Base-by-base conservation (phyloP, 2,797 vertebrate genomes). In the Coregonus sp. region DNA sequence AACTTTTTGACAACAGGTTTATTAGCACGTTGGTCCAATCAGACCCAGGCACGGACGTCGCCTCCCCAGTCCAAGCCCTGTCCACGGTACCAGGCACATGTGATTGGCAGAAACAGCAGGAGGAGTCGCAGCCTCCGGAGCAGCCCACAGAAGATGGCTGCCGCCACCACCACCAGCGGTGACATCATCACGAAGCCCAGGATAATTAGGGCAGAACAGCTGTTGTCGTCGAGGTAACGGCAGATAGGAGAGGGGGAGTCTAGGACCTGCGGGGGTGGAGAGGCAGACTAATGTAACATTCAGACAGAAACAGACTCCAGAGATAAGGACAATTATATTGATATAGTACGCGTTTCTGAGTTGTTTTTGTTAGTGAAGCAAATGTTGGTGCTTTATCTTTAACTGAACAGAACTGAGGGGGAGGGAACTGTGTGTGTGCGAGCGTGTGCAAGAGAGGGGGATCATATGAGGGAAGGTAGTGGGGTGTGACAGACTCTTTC, bases 171-270 rank as follows among this genome's bases (percentile, higher is more conserved):
- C 1, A 99, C 94, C 16, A 99, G 95, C 0, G 96, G 98, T 0
- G 98, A 98, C 96, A 98, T 96, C 92, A 96, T 94, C 73, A 99
- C 93, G 18, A 99, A 97, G 72, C 97, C 98, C 3, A 97, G 84
- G 86, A 98, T 97, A 81, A 98, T 98, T 84, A 99, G 96, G 70
- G 97, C 96, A 0, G 97, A 97, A 40, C 97, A 96, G 85, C 96
- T 95, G 93, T 96, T 96, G 91, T 99, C 98, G 0, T 99, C 97
- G 52, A 99, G 83, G 88, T 95, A 95, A 81, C 31, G 90, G 94
- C 98, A 99, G 78, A 94, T 76, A 74, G 88, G 76, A 0, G 90
- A 86, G 14, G 84, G 79, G 11, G 93, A 91, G 6, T 91, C 80
- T 29, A 94, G 89, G 67, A 95, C 91, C 94, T 95, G 69, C 0